These are phyloP conservation scores for Trichonephila clavata DNA, from an alignment of 1,140 invertebrate species.

Conservation along the genomic window DNA sequence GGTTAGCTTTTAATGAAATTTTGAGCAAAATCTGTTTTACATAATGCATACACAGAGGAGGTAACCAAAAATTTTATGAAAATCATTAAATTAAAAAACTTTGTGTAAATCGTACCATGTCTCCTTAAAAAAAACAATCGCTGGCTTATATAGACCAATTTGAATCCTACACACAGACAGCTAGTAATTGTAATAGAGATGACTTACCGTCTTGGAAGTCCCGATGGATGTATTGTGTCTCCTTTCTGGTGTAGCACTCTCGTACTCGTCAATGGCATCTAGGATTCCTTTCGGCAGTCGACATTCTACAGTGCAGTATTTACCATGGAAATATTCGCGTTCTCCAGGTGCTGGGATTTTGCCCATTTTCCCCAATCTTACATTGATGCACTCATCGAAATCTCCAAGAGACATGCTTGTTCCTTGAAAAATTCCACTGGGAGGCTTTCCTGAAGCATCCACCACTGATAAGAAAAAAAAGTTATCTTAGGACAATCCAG, in stretches of 20 bases:
- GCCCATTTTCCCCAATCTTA: slow-evolving; percentile 18
- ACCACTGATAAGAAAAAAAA: slow-evolving; percentile 70
- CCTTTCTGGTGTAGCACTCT: neutral
- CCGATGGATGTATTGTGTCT: slow-evolving; percentile 49
- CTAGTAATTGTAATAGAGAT: neutral
- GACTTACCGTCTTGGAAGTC: slow-evolving; percentile 60
- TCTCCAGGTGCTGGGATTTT: neutral
- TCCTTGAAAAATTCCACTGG: slow-evolving; percentile 76
- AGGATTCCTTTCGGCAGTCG: slow-evolving; percentile 65
- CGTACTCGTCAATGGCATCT: slow-evolving; percentile 63
- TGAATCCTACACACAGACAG: neutral
- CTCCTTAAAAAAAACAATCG: no score
- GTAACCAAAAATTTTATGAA: no score
- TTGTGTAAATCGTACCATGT: no score
- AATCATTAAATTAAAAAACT: no score
- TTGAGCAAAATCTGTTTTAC: no score
- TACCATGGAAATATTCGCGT: slow-evolving; percentile 62
- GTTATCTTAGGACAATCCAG: neutral
- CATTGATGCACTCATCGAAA: slow-evolving; percentile 76
- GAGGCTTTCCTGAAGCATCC: slow-evolving; percentile 75
- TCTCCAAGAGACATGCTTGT: slow-evolving; percentile 71
- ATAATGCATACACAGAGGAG: no score
- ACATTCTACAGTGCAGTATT: slow-evolving; percentile 73
- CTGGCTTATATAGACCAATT: no score
- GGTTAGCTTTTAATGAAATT: no score